Evolutionary conservation across 2,113 vertebrate species (phyloP), one percentile per base, ranked within the genome.

Genomic region (Perccottus glenii): DNA sequence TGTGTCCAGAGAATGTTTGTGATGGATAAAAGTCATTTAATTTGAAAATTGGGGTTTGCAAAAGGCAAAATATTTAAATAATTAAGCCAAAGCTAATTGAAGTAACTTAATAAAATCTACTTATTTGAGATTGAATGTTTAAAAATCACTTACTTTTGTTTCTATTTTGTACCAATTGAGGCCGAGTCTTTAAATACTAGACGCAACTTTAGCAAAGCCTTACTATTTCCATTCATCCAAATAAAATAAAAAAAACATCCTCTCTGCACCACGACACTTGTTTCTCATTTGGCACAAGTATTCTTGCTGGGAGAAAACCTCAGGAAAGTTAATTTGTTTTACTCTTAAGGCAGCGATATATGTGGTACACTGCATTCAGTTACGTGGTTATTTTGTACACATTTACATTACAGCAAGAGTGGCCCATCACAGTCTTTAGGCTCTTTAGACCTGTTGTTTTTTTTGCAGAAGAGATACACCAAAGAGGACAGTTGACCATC

Each of bases 281-380:
- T n/a, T 48, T 55, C 49, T 33, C 7, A 45, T 85, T 85, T 83
- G 88, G 81, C 82, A 84, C 75, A 49, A 50, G 49, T 49, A 1
- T 36, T 15, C 59, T 11, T 55, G 19, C 11, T 0, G 2, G 50
- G 14, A 14, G 40, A 60, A 43, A 51, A 49, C 5, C n/a, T 6
- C n/a, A 15, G 38, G 16, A 10, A 58, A 67, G 76, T 7, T 9
- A 14, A 42, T 14, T 58, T 15, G 10, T 45, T 6, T 60, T n/a
- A 73, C 59, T 69, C 64, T 80, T 87, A 86, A 88, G 88, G 86
- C 86, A 83, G 80, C 60, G 38, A 9, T 64, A 27, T 36, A 6
- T 66, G 12, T 75, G n/a, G 69, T 67, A 79, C 68, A 51, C 75
- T 59, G 48, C 77, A 75, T 83, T 79, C 43, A 0, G 50, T 27